Percentiles rank a stretch among this genome's conserved stretches.
phyloP scores from a whole-genome alignment of 2,113 vertebrate genomes.

The Aegypius monachus region DNA sequence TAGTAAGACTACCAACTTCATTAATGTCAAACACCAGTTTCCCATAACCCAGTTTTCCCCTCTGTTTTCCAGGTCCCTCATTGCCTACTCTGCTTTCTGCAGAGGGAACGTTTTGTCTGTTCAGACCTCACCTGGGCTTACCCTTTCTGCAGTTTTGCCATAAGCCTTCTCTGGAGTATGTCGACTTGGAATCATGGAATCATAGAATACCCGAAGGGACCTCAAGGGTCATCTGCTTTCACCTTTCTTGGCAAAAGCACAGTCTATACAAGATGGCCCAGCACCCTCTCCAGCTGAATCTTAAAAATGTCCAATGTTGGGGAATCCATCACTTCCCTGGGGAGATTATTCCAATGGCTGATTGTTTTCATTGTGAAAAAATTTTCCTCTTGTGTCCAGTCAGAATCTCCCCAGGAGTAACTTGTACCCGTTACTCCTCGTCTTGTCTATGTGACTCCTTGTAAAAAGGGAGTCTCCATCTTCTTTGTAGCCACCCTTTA shows the following conservation, averaged over 20 bases:
- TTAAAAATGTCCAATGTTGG: background rate
- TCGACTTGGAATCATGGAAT: background rate
- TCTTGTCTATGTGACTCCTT: too few relatives aligned
- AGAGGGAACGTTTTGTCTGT: background rate
- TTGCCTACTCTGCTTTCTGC: background rate
- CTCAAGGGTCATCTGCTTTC: background rate
- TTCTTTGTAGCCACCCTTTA: too few relatives aligned
- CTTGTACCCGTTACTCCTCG: too few relatives aligned
- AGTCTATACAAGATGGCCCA: background rate
- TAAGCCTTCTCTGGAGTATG: fast-evolving
- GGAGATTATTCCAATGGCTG: background rate
- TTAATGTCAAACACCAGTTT: background rate
- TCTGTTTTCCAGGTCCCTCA: background rate
- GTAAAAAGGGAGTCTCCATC: too few relatives aligned
- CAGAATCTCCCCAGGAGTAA: too few relatives aligned
- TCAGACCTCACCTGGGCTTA: background rate
- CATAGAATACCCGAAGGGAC: background rate
- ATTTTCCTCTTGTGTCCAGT: background rate
- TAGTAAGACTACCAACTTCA: background rate
- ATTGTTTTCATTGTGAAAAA: too few relatives aligned
- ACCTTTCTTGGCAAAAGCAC: background rate
- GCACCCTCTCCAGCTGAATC: background rate
- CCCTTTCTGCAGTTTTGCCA: background rate
- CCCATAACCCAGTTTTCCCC: background rate
- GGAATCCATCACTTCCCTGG: background rate